Percentiles rank a stretch among this genome's conserved stretches.
These are phyloP conservation scores for Nasonia giraulti DNA, from an alignment of 1,140 invertebrate species.

Conservation along the genomic window DNA sequence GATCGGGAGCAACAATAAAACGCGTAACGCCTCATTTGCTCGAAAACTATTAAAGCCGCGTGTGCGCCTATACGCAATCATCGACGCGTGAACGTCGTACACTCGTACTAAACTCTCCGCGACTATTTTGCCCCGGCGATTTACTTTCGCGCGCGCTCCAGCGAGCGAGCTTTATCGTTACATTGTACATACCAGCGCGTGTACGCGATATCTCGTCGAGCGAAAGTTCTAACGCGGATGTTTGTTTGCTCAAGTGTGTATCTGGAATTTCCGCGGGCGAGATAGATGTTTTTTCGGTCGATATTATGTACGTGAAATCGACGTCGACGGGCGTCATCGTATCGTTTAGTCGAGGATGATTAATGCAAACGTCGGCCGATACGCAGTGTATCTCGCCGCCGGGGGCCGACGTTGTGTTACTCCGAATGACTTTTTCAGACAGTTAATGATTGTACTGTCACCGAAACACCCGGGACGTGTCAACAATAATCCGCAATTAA, in stretches of 20 bases:
- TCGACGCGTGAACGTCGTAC: background rate
- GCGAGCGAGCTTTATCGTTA: background rate
- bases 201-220: background rate
- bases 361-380: too few species aligned
- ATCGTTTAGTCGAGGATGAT: too few species aligned
- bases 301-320: too few species aligned
- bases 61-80: background rate
- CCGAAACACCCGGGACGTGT: too few species aligned
- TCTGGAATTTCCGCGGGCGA: too few species aligned
- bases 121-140: background rate
- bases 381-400: too few species aligned
- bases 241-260: background rate
- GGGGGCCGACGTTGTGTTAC: too few species aligned
- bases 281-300: too few species aligned
- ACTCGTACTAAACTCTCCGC: background rate
- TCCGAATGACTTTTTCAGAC: too few species aligned
- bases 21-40: slow-evolving; percentile 35
- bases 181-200: background rate
- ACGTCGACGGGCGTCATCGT: too few species aligned
- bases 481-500: too few species aligned
- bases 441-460: too few species aligned
- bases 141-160: background rate
- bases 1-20: slow-evolving; percentile 24
- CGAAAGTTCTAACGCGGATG: background rate
- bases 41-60: slow-evolving; percentile 36